Base-by-base conservation (phyloP, 2,888 invertebrate genomes). In the Rotaria sp. region DNA sequence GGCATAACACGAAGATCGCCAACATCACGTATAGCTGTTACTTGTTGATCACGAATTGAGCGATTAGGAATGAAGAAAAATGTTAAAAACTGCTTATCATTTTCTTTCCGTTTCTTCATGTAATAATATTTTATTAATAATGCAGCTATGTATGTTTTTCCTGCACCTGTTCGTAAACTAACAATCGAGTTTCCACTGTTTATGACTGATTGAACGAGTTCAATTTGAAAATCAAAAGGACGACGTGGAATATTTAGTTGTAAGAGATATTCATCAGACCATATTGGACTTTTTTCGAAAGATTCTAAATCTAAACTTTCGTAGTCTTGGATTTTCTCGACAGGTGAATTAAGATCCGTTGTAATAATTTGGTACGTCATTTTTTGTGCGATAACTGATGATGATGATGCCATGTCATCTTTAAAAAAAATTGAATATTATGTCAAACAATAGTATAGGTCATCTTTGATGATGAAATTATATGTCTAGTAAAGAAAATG, bases 131-230 rank as follows among this genome's bases (percentile, higher is more conserved):
- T 52, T 13, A 84, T 84, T 52, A 84, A 26, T 5, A 84, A 11
- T 15, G 52, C 52, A 52, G 52, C 50, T 52, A 52, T 55, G 18
- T 52, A 84, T 30, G 84, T 84, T 55, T 84, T 84, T 35, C 52
- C 84, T 15, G 84, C 84, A 84, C 84, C 84, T 50, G 84, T 50
- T 84, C 52, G 50, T 11, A 84, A 35, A 52, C 35, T 26, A 38
- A 84, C 24, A 26, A 84, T 30, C 1, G 52, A 52, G 21, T 84
- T 84, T 21, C n/a, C 21, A 84, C 84, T 55, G 3, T 84, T 50
- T 5, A 84, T 80, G 1, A 45, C 80, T 0, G 80, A 80, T 45
- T 45, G 45, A 80, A 80, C 41, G 15, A 80, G 80, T 80, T n/a
- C 80, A 45, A 80, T 45, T 80, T 80, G 45, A 80, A 80, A 80